These are phyloP conservation scores for Plemyria rubiginata DNA, from an alignment of 2,888 invertebrate genomes.

Conservation along the genomic window DNA sequence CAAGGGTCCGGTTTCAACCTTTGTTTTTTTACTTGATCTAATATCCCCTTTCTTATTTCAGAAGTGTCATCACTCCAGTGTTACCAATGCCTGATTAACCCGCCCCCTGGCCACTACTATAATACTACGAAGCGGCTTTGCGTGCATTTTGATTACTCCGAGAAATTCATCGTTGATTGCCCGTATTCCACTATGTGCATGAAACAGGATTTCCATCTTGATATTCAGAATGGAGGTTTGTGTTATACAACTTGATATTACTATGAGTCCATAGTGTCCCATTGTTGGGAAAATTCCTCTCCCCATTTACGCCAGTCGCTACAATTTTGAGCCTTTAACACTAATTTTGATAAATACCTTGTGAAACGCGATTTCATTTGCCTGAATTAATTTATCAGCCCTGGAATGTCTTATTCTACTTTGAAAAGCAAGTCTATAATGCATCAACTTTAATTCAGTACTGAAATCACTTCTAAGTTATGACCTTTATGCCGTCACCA, in stretches of 20 bases:
- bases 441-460: neutral
- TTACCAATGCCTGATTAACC: conserved; percentile 89
- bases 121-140: conserved; percentile 89
- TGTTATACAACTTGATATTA: conserved; percentile 27
- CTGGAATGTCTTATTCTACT: neutral
- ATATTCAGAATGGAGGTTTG: conserved; percentile 88
- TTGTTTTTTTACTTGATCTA: neutral
- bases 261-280: no score
- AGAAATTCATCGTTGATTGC: conserved; percentile 89
- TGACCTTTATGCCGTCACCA: conserved; percentile 1
- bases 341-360: no score
- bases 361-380: neutral
- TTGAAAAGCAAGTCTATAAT: neutral
- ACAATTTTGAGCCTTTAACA: no score
- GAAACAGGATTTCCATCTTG: conserved; percentile 88
- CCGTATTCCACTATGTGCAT: conserved; percentile 93
- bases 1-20: no score
- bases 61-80: conserved; percentile 86
- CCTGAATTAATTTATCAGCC: neutral
- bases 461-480: conserved; percentile 20
- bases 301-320: no score
- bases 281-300: no score
- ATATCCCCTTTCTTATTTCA: conserved; percentile 50
- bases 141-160: conserved; percentile 89
- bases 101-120: conserved; percentile 83